phyloP scores from a whole-genome alignment of 2,888 invertebrate genomes.

The Caenorhabditis doughertyi region DNA sequence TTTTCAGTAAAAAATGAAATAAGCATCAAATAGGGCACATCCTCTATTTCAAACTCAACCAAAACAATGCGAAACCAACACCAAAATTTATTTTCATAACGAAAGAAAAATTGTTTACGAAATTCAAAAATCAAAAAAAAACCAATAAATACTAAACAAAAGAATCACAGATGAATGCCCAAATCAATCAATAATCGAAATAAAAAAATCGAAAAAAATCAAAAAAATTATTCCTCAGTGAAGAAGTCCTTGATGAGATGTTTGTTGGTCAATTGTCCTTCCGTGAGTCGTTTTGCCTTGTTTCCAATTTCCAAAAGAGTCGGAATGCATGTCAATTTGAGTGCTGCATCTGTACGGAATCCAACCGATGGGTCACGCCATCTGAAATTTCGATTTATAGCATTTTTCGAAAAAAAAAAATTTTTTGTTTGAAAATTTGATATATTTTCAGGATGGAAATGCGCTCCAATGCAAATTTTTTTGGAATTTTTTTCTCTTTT shows the following conservation, averaged over 20 bases:
- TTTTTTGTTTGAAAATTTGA: too few species aligned
- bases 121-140: background rate
- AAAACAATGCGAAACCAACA: background rate
- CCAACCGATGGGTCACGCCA: conserved; percentile 72
- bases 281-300: conserved; percentile 67
- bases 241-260: conserved; percentile 67
- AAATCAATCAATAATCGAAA: conserved; percentile 12
- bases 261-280: conserved; percentile 64
- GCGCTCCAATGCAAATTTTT: too few species aligned
- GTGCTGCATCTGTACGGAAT: conserved; percentile 67
- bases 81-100: background rate
- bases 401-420: too few species aligned
- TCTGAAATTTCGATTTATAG: too few species aligned
- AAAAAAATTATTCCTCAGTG: conserved; percentile 48
- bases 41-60: conserved; percentile 1
- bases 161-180: conserved; percentile 8
- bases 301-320: conserved; percentile 69
- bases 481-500: too few species aligned
- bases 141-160: background rate
- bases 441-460: too few species aligned
- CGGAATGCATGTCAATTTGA: conserved; percentile 73
- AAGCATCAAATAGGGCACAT: conserved; percentile 27
- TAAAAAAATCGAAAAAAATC: background rate
- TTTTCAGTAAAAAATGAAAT: background rate
- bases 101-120: background rate